Conservation (phyloP, 2,113 vertebrate species). For the Piaya cayana region DNA sequence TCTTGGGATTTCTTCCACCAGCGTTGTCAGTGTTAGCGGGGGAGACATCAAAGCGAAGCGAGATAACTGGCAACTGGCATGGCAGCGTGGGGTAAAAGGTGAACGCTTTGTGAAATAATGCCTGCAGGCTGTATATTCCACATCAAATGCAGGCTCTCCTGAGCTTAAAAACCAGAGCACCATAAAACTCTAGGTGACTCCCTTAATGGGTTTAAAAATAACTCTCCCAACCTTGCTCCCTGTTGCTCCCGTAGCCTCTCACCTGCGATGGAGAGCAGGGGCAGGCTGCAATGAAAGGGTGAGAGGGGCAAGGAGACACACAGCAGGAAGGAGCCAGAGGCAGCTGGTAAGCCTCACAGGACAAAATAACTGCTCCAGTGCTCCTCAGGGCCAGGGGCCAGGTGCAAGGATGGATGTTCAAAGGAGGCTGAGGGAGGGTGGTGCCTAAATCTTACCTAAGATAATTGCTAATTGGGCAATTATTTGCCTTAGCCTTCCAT, state of each 20-base stretch:
- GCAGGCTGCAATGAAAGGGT: not conserved
- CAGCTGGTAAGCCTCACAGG: not conserved
- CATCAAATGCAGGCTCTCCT: not conserved
- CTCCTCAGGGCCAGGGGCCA: not conserved
- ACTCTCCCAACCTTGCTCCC: not conserved
- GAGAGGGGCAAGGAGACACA: not conserved
- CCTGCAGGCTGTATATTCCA: conserved; percentile 15
- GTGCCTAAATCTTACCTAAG: not conserved
- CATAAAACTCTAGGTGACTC: conserved; percentile 24
- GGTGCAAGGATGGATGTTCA: not conserved
- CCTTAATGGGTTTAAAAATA: conserved; percentile 26
- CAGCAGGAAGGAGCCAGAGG: not conserved
- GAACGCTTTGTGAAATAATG: not conserved
- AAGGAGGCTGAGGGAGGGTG: not conserved
- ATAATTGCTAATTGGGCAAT: not conserved
- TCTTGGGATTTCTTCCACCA: not conserved
- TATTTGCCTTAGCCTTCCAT: not conserved
- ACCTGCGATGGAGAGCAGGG: not conserved
- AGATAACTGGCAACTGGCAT: not conserved
- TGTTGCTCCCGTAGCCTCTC: not conserved
- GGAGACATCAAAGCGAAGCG: not conserved
- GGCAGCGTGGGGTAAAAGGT: conserved; percentile 7
- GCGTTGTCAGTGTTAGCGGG: rapidly evolving
- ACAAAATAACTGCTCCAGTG: rapidly evolving
- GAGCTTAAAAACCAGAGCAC: conserved; percentile 13